These are phyloP conservation scores for Mesorhabditis sp. DNA, from an alignment of 2,888 invertebrate genomes.

Conservation along the genomic window DNA sequence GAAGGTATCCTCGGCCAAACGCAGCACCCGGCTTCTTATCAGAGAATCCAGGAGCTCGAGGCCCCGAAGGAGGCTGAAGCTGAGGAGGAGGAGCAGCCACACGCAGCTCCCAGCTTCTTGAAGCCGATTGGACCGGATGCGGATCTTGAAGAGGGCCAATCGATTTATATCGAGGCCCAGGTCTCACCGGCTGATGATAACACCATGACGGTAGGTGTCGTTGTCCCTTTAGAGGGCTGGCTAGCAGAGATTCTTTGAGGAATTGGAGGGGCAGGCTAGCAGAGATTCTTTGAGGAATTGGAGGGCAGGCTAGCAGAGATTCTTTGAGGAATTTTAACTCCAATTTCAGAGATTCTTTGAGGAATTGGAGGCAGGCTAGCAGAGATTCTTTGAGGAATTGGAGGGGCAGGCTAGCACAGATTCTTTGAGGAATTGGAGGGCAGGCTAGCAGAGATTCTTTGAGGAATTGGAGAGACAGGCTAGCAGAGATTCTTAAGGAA, in stretches of 20 bases:
- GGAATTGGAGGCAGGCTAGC: not conserved
- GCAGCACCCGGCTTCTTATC: slow-evolving; percentile 50
- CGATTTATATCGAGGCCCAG: slow-evolving; percentile 62
- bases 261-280: too few species aligned
- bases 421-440: too few species aligned
- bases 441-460: too few species aligned
- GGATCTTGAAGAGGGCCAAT: slow-evolving; percentile 60
- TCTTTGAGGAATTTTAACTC: not conserved
- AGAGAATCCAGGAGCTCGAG: slow-evolving; percentile 51
- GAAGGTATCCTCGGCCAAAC: slow-evolving; percentile 44
- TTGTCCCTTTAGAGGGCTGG: slow-evolving; percentile 5
- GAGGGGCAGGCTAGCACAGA: not conserved
- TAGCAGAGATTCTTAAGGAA: too few species aligned
- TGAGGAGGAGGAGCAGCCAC: slow-evolving; percentile 45
- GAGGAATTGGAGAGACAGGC: too few species aligned
- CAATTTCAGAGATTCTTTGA: slow-evolving; percentile 55
- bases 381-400: too few species aligned
- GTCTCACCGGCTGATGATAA: slow-evolving; percentile 62
- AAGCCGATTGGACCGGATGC: slow-evolving; percentile 43
- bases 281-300: too few species aligned
- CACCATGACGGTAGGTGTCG: slow-evolving; percentile 39
- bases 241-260: too few species aligned
- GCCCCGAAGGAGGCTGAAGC: slow-evolving; percentile 44
- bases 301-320: too few species aligned
- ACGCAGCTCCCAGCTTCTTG: slow-evolving; percentile 45